Evolutionary conservation across 1,140 invertebrate species (phyloP).

Genomic region (Zaprionus africanus): DNA sequence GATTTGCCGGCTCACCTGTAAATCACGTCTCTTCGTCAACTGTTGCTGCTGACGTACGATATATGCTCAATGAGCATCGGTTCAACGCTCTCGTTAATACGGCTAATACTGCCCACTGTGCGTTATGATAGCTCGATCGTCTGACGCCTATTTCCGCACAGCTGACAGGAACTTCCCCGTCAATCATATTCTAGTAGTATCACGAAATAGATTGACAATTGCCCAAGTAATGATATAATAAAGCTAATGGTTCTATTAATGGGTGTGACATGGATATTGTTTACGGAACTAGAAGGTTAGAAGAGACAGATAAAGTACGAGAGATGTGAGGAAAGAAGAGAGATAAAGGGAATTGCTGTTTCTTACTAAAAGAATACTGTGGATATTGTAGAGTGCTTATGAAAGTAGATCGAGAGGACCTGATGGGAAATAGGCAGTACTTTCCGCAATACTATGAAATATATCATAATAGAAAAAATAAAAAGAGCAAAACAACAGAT

Average conservation of each 20-base stretch:
- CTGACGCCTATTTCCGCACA: constrained; percentile 48
- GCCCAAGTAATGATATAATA: neutral
- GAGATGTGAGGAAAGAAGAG: neutral
- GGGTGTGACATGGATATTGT: neutral
- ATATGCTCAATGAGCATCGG: constrained; percentile 53
- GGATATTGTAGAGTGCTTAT: too few species aligned
- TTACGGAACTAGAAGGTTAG: neutral
- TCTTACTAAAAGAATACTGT: too few species aligned
- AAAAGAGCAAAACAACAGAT: too few species aligned
- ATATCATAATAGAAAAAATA: too few species aligned
- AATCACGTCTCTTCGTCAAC: constrained; percentile 60
- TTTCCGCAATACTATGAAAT: too few species aligned
- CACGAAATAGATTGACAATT: constrained; percentile 19
- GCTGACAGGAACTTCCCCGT: constrained; percentile 14
- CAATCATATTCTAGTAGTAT: constrained; percentile 13
- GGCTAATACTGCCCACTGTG: constrained; percentile 22
- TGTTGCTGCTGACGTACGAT: constrained; percentile 34
- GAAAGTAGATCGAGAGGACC: too few species aligned
- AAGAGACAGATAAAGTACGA: neutral
- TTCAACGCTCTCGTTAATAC: constrained; percentile 62
- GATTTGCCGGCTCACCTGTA: constrained; percentile 59
- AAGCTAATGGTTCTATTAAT: neutral
- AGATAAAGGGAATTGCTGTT: neutral
- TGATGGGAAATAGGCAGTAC: too few species aligned
- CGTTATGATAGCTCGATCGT: constrained; percentile 19